Conservation (phyloP, 2,797 vertebrate species). For the Avahi laniger region DNA sequence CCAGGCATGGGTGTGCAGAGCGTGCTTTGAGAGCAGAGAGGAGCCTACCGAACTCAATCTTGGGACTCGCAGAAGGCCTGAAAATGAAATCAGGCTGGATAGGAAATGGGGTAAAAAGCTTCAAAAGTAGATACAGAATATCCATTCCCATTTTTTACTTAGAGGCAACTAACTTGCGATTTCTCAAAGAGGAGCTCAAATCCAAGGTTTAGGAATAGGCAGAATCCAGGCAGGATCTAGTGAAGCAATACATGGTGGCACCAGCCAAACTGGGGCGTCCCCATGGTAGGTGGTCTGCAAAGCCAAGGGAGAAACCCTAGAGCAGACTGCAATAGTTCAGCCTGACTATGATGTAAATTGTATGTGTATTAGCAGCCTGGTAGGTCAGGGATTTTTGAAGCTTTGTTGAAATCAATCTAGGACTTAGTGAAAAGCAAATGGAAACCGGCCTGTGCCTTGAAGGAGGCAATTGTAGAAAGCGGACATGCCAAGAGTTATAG, state of each 20-base stretch:
- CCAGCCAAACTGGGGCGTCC: background rate
- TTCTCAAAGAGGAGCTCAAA: background rate
- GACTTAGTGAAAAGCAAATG: background rate
- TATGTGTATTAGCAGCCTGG: background rate
- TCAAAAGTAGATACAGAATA: background rate
- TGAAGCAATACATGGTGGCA: background rate
- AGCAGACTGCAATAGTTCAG: background rate
- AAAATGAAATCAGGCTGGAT: background rate
- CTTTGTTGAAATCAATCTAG: background rate
- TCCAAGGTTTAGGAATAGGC: background rate
- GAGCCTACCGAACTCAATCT: background rate
- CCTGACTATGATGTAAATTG: background rate
- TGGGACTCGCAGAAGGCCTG: background rate
- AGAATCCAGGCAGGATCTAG: too few species aligned
- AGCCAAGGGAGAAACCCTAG: background rate
- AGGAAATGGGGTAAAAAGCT: background rate
- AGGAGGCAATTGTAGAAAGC: background rate
- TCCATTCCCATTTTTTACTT: background rate
- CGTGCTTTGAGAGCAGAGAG: too few species aligned
- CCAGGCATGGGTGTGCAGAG: background rate
- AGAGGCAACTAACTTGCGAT: background rate
- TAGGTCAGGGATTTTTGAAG: background rate
- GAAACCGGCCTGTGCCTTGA: background rate
- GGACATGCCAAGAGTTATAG: background rate
- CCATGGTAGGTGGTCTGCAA: fast-evolving